Conservation (phyloP, 2,113 vertebrate species). For the Datnioides undecimradiatus region DNA sequence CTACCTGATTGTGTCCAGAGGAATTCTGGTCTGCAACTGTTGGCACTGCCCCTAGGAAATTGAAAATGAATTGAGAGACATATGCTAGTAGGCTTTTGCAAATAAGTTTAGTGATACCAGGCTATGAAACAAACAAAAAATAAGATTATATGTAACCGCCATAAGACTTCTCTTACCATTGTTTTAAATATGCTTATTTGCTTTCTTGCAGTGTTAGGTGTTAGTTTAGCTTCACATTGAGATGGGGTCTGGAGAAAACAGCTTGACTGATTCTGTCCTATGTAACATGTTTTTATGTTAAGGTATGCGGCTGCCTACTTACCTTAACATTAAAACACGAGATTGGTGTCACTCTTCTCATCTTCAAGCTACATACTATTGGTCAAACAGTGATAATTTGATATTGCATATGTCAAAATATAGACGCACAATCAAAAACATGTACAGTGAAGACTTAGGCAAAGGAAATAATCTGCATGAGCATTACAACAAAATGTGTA, state of each 20-base stretch:
- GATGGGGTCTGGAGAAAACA: no score
- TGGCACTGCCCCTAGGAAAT: no score
- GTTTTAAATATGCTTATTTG: neutral
- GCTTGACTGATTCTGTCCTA: no score
- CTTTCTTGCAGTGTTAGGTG: neutral
- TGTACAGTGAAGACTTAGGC: neutral
- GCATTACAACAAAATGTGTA: constrained; percentile 6
- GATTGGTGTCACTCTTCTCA: neutral
- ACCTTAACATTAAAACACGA: neutral
- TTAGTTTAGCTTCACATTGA: neutral
- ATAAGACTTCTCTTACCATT: neutral
- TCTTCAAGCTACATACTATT: neutral
- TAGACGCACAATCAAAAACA: neutral
- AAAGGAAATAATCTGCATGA: neutral
- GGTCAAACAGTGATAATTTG: neutral
- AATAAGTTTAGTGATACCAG: no score
- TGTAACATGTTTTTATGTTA: no score
- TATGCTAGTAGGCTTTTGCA: no score
- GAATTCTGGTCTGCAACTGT: no score
- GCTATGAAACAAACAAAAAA: no score
- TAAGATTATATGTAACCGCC: no score
- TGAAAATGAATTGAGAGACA: no score
- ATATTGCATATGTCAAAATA: neutral
- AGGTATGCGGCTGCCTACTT: no score
- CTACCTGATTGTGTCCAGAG: no score